Base-by-base conservation (phyloP, 2,888 invertebrate genomes). In the Sinopyrophorus schimmeli region DNA sequence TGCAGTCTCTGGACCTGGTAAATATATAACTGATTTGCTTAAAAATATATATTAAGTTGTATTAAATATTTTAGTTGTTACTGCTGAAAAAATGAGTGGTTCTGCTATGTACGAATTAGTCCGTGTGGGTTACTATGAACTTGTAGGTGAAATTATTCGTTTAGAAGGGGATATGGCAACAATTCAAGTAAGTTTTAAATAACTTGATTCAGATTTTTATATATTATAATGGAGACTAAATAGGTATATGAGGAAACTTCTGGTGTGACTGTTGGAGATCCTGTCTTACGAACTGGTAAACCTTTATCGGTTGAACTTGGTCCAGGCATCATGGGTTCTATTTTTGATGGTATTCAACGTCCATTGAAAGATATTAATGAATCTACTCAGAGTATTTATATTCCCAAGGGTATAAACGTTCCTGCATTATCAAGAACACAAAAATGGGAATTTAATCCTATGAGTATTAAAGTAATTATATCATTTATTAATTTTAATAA, bases 61-160 rank as follows among this genome's bases (percentile, higher is more conserved):
- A 7, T 30, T 3, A 3, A 6, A 20, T 18, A 7, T 35, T 7
- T 11, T 71, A 97, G 99, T 99, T 76, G 99, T 99, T 35, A 98
- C 96, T 53, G 99, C 99, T 58, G 95, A 99, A 75, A 89, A 90
- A 74, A 99, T 99, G 99, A 87, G 96, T 51, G 99, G 99, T 54
- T 92, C 98, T 16, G 98, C 98, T 82, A 99, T 99, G 97, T 99
- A 98, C 86, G 99, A 99, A 79, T 76, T 99, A 79, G 99, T 99
- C 57, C 87, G 99, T 63, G 99, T 99, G 26, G 99, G 99, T 1
- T 97, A 99, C 77, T 84, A 86, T 64, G 97, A 99, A 76, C 80
- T 99, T 67, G 99, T 99, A 9, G 99, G 99, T 59, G 99, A 99
- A 80, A 99, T 99, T 77, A 99, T 99, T 77, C 89, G 99, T 77